A percentile compares a stretch with the other conserved stretches of the same genome.
These are phyloP conservation scores for Ascidia mentula DNA, from an alignment of 23 tunicate genomes.

Conservation along the genomic window DNA sequence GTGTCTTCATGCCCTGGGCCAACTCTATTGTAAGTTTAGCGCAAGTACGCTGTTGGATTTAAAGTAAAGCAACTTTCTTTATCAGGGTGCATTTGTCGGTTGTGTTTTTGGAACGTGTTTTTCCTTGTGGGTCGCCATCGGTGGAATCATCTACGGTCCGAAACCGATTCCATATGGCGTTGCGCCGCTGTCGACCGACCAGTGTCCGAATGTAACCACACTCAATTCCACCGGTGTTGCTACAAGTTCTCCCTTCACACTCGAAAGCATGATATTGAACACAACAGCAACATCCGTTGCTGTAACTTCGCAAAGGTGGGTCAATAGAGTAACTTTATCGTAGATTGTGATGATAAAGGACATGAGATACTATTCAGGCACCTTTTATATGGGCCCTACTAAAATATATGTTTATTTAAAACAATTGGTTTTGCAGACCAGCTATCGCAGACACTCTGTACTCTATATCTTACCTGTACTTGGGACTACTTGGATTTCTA, in stretches of 20 bases:
- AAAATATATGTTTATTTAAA: too few species aligned
- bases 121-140: conserved; percentile 40
- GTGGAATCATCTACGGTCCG: conserved; percentile 27
- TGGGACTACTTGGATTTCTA: background rate
- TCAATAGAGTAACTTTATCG: too few species aligned
- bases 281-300: too few species aligned
- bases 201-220: conserved; percentile 21
- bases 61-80: background rate
- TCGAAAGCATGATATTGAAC: background rate
- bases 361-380: too few species aligned
- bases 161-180: conserved; percentile 11
- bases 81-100: conserved; percentile 38
- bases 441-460: background rate
- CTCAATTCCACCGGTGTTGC: too few species aligned
- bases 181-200: conserved; percentile 24
- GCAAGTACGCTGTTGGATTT: background rate
- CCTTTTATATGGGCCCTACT: too few species aligned
- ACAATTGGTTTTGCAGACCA: background rate
- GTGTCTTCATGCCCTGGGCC: conserved; percentile 52
- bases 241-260: too few species aligned
- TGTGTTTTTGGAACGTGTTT: conserved; percentile 15
- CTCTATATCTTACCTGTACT: background rate
- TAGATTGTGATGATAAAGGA: too few species aligned
- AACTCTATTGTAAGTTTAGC: conserved; percentile 24
- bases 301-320: too few species aligned